A percentile compares a stretch with the other conserved stretches of the same genome.
Conservation (phyloP, 2,888 invertebrate genomes). For the Lithophane socia region DNA sequence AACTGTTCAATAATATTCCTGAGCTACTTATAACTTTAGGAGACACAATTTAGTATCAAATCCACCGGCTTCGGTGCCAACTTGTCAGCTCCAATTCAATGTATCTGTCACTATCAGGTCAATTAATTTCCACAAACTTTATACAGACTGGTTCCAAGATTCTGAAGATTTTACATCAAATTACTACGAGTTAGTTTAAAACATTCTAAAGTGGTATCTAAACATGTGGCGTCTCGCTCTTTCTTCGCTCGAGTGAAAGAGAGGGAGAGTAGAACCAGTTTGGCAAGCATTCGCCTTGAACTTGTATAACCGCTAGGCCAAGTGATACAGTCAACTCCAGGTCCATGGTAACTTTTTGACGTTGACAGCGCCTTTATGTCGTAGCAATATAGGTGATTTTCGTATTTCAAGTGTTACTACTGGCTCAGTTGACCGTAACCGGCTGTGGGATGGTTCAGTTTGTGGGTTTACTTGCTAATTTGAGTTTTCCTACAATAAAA, state of each 20-base stretch:
- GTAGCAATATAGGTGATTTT: background rate
- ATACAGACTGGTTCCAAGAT: conserved; percentile 16
- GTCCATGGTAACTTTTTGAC: conserved; percentile 10
- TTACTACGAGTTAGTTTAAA: conserved; percentile 56
- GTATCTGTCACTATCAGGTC: conserved; percentile 6
- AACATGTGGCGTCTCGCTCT: conserved; percentile 62
- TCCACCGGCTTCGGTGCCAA: background rate
- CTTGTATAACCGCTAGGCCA: conserved; percentile 74
- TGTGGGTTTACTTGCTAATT: conserved; percentile 57
- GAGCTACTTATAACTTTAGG: background rate
- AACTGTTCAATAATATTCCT: background rate
- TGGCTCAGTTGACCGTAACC: conserved; percentile 13
- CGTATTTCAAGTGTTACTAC: background rate
- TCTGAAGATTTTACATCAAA: conserved; percentile 55
- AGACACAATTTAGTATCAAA: background rate
- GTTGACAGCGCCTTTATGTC: background rate
- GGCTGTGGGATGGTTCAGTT: conserved; percentile 37
- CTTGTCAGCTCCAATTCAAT: conserved; percentile 20
- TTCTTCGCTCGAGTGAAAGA: conserved; percentile 55
- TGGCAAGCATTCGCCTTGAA: conserved; percentile 76
- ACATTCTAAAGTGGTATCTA: conserved; percentile 63
- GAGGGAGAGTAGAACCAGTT: conserved; percentile 71
- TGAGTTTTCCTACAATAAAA: background rate
- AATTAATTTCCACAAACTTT: conserved; percentile 39
- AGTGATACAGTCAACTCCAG: conserved; percentile 43